Percentiles rank a stretch among this genome's conserved stretches.
These are phyloP conservation scores for Geopemphigus sp. DNA, from an alignment of 1,140 invertebrate genomes.

Conservation along the genomic window DNA sequence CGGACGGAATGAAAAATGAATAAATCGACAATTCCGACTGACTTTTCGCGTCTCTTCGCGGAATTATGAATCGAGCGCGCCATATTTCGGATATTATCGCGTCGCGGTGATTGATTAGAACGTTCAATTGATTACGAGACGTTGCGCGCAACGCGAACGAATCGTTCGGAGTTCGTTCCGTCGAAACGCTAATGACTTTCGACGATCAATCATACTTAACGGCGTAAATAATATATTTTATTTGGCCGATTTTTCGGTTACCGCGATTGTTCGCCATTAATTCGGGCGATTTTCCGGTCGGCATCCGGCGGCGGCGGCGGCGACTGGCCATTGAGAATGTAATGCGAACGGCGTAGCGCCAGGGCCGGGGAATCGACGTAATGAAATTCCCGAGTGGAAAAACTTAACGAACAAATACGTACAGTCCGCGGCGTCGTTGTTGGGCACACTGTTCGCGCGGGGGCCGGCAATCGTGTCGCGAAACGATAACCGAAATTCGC, in stretches of 20 bases:
- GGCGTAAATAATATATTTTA: background rate
- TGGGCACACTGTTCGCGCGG: no score
- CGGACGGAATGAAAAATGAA: no score
- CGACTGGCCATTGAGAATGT: background rate
- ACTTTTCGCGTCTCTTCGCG: no score
- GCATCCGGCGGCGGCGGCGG: background rate
- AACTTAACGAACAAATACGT: no score
- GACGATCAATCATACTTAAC: constrained; percentile 13
- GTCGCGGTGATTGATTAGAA: background rate
- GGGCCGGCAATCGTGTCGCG: no score
- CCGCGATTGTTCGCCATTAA: background rate
- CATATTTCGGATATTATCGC: no score
- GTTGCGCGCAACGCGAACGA: background rate
- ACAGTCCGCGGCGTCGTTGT: no score
- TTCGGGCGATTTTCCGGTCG: background rate
- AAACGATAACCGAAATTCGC: no score
- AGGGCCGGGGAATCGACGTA: background rate
- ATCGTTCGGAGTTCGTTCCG: background rate
- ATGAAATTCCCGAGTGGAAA: background rate
- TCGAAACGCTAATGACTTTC: background rate
- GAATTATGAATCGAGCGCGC: no score
- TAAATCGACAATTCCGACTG: no score
- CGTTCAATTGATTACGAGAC: background rate
- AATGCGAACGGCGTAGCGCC: background rate
- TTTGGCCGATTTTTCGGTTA: background rate